Conservation (phyloP, 2,888 invertebrate species). For the Dermolepida albohirtum region DNA sequence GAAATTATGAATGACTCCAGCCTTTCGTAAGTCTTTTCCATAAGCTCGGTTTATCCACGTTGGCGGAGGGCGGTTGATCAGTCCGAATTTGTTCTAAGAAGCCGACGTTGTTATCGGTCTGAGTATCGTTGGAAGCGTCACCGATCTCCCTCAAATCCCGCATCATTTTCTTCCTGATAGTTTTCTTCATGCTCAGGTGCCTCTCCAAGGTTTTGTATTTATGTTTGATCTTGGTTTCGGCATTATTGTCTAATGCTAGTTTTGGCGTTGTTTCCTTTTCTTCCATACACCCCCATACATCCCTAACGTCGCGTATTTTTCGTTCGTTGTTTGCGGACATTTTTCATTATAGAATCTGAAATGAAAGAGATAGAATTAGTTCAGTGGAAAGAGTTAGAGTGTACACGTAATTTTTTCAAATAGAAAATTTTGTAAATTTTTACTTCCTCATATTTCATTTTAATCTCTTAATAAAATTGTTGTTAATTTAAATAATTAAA, state of each 20-base stretch:
- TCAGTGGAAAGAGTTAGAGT: no score
- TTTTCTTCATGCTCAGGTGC: conserved; percentile 89
- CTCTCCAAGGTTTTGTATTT: conserved; percentile 82
- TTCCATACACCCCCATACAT: conserved; percentile 64
- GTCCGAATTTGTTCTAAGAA: conserved; percentile 65
- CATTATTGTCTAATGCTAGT: conserved; percentile 68
- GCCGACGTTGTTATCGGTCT: conserved; percentile 57
- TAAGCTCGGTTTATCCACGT: conserved; percentile 64
- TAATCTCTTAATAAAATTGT: no score
- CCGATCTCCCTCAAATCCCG: conserved; percentile 79
- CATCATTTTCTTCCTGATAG: conserved; percentile 87
- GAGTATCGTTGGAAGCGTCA: conserved; percentile 58
- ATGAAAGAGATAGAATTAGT: conserved; percentile 33
- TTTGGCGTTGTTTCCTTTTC: conserved; percentile 63
- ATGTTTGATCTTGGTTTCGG: conserved; percentile 69
- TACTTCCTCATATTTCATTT: no score
- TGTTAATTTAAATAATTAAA: no score
- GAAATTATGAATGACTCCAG: conserved; percentile 59
- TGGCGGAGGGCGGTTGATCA: conserved; percentile 64
- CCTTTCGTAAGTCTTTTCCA: conserved; percentile 65
- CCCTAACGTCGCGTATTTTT: conserved; percentile 81
- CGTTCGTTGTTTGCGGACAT: conserved; percentile 75
- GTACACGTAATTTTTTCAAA: no score
- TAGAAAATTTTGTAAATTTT: no score
- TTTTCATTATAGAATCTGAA: conserved; percentile 58